Percentiles rank a stretch among this genome's conserved stretches.
Evolutionary conservation across 2,797 vertebrate species (phyloP).

Genomic region (Poeciliopsis paucimaculata): DNA sequence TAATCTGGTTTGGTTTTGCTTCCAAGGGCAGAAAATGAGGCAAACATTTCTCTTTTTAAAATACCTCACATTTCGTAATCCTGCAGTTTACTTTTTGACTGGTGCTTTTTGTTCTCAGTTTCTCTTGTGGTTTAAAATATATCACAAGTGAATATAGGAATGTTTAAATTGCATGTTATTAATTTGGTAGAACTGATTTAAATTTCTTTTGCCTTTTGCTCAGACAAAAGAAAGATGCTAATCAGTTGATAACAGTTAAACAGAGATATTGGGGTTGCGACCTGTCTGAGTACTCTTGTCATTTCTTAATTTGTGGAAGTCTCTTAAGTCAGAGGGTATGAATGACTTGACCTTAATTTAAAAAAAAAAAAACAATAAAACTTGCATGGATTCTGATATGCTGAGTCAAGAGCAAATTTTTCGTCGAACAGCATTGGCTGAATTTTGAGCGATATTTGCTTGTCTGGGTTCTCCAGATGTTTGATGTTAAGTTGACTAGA

Average conservation of each 20-base stretch:
- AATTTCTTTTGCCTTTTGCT: not conserved
- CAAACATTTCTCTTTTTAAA: not conserved
- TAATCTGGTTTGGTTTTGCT: not conserved
- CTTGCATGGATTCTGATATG: not conserved
- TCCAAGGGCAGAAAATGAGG: not conserved
- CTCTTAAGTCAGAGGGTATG: conserved; percentile 17
- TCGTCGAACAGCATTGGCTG: conserved; percentile 23
- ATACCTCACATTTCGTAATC: not conserved
- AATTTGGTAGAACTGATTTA: not conserved
- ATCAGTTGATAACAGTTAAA: not conserved
- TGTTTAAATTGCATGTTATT: not conserved
- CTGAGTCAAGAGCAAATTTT: conserved; percentile 16
- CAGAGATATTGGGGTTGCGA: not conserved
- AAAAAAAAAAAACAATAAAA: conserved; percentile 17
- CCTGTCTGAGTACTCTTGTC: conserved; percentile 13
- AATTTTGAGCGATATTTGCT: conserved; percentile 24
- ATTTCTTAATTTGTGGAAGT: conserved; percentile 29
- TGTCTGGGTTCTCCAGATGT: conserved; percentile 31
- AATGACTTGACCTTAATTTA: conserved; percentile 38
- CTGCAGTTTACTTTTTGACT: not conserved
- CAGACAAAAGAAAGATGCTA: conserved; percentile 8
- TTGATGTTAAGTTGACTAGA: conserved; percentile 41
- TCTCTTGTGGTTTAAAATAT: not conserved
- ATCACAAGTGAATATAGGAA: not conserved
- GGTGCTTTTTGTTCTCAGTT: not conserved